Percentiles rank a stretch among this genome's conserved stretches.
These are phyloP conservation scores for Steinernema scapterisci DNA, from an alignment of 2,888 invertebrate genomes.

Conservation along the genomic window DNA sequence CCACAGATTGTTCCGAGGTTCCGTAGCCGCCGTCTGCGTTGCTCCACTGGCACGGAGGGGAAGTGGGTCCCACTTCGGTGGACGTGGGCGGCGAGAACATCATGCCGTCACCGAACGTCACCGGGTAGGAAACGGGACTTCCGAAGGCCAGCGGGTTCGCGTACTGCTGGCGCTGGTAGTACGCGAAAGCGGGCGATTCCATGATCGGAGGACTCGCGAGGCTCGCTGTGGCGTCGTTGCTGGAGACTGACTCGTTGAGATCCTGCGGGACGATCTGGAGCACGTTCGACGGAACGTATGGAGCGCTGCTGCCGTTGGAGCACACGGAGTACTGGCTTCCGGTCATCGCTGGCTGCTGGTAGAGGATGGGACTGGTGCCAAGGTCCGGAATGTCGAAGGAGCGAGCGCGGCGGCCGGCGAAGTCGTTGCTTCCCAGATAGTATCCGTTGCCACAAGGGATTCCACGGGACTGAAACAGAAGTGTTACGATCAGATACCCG, in stretches of 20 bases:
- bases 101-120: constrained; percentile 15
- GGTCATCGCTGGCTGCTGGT: constrained; percentile 3
- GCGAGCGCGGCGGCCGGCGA: constrained; percentile 6
- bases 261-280: constrained; percentile 21
- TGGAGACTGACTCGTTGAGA: constrained; percentile 17
- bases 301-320: neutral
- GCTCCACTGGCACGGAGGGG: constrained; percentile 24
- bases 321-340: constrained; percentile 22
- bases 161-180: constrained; percentile 26
- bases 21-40: constrained; percentile 9
- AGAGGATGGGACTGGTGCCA: neutral
- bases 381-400: constrained; percentile 19
- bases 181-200: constrained; percentile 16
- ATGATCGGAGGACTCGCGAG: constrained; percentile 18
- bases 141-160: neutral
- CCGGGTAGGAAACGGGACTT: neutral
- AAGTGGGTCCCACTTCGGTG: neutral
- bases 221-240: constrained; percentile 4
- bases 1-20: neutral
- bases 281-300: neutral
- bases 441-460: neutral
- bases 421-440: neutral
- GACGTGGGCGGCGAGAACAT: constrained; percentile 7
- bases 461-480: neutral
- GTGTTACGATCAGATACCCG: neutral